Percentiles rank a stretch among this genome's conserved stretches.
Conservation (phyloP, 2,888 invertebrate species). For the Nemurella pictetii region DNA sequence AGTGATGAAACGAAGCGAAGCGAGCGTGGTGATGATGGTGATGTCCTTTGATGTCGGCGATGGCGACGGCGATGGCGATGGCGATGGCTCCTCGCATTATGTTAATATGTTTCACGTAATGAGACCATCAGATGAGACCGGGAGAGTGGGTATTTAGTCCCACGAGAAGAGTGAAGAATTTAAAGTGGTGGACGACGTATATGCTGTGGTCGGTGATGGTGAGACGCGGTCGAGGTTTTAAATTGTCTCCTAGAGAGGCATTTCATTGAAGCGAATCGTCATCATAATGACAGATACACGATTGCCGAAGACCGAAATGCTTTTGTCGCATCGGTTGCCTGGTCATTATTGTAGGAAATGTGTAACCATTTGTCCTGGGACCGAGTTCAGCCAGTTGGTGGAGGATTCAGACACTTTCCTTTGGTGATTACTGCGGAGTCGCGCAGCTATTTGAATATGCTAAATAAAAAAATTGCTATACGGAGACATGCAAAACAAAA, state of each 20-base stretch:
- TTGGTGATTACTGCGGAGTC: no score
- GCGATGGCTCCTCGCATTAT: conserved; percentile 8
- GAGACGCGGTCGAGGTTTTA: background rate
- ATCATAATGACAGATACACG: background rate
- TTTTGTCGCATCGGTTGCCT: background rate
- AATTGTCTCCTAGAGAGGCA: conserved; percentile 23
- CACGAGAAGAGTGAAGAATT: conserved; percentile 22
- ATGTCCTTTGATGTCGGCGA: conserved; percentile 7
- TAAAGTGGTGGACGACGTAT: conserved; percentile 12
- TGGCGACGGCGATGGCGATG: background rate
- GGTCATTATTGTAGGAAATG: background rate
- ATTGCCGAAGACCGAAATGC: conserved; percentile 1
- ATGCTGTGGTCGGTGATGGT: no score
- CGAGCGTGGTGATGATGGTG: no score
- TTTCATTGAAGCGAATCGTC: background rate
- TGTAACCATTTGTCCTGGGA: background rate
- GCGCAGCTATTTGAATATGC: background rate
- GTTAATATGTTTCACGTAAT: conserved; percentile 12
- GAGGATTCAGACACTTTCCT: background rate
- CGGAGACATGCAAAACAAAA: background rate
- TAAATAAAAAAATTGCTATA: background rate
- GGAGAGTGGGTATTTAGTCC: background rate
- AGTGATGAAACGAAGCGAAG: background rate
- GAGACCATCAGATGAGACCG: conserved; percentile 9
- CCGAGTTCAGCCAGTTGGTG: background rate